Evolutionary conservation across 2,888 invertebrate genomes (phyloP).

Genomic region (Laspeyria flexula): DNA sequence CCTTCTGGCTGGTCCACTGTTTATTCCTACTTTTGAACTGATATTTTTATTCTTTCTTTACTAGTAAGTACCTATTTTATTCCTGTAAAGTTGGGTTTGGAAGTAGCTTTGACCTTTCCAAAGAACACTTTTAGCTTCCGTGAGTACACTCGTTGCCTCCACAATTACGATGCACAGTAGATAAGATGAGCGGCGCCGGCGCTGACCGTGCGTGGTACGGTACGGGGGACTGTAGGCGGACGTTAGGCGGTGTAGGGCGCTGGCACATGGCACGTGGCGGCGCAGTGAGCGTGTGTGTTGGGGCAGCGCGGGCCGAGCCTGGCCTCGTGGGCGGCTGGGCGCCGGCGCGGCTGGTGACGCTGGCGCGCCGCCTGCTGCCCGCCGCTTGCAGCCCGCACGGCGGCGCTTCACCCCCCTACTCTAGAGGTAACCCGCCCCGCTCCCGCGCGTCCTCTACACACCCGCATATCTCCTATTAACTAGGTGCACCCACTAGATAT

Average conservation of each 20-base stretch:
- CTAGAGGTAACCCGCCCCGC: slow-evolving; percentile 86
- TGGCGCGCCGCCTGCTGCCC: slow-evolving; percentile 88
- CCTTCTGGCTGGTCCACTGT: background rate
- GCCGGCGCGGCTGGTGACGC: slow-evolving; percentile 79
- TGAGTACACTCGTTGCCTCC: slow-evolving; percentile 25
- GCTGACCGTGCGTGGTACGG: slow-evolving; percentile 43
- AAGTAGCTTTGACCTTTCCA: slow-evolving; percentile 31
- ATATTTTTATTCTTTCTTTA: slow-evolving; percentile 23
- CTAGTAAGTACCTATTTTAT: slow-evolving; percentile 31
- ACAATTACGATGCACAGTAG: slow-evolving; percentile 2
- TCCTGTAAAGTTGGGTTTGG: slow-evolving; percentile 32
- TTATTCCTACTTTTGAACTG: slow-evolving; percentile 4
- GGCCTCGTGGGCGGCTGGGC: slow-evolving; percentile 67
- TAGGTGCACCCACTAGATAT: slow-evolving; percentile 6
- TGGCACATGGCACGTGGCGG: slow-evolving; percentile 62
- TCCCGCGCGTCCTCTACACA: slow-evolving; percentile 29
- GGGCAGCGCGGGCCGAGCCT: slow-evolving; percentile 75
- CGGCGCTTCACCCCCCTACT: slow-evolving; percentile 89
- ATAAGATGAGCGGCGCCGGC: slow-evolving; percentile 11
- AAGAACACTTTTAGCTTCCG: slow-evolving; percentile 31
- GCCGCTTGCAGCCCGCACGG: slow-evolving; percentile 90
- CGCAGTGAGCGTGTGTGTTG: slow-evolving; percentile 76
- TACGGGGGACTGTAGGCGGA: slow-evolving; percentile 24
- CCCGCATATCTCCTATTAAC: slow-evolving; percentile 25
- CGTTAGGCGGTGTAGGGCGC: slow-evolving; percentile 46